phyloP scores from a whole-genome alignment of 2,113 vertebrate species.

The Ammodytes dubius region DNA sequence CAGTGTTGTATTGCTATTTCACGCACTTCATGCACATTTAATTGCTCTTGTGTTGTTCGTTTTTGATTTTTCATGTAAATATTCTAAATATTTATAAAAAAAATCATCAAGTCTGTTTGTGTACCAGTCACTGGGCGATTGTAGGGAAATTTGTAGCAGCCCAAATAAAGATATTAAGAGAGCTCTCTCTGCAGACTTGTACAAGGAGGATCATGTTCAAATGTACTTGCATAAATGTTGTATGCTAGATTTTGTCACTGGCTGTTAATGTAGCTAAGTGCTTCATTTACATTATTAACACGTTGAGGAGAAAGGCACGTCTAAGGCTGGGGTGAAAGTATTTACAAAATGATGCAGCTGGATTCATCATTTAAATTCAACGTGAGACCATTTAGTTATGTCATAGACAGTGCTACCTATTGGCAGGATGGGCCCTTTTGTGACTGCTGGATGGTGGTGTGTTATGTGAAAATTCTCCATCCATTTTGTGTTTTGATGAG shows the following conservation, averaged over 20 bases:
- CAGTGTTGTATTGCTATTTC: slow-evolving; percentile 22
- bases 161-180: background rate
- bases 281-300: background rate
- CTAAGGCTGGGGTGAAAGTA: background rate
- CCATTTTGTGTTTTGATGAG: slow-evolving; percentile 27
- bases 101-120: background rate
- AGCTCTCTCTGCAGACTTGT: background rate
- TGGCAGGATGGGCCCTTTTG: background rate
- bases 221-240: background rate
- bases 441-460: slow-evolving; percentile 4
- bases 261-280: background rate
- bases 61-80: slow-evolving; percentile 27
- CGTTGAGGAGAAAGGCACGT: background rate
- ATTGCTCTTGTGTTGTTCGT: slow-evolving; percentile 21
- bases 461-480: slow-evolving; percentile 21
- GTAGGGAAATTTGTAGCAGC: background rate
- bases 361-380: background rate
- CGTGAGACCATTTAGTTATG: no score
- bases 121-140: background rate
- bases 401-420: background rate
- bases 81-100: slow-evolving; percentile 5
- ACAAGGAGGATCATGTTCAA: no score
- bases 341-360: background rate
- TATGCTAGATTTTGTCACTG: background rate
- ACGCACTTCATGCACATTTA: slow-evolving; percentile 45